Base-by-base conservation (phyloP, 2,113 vertebrate genomes). In the Ammospiza caudacuta region DNA sequence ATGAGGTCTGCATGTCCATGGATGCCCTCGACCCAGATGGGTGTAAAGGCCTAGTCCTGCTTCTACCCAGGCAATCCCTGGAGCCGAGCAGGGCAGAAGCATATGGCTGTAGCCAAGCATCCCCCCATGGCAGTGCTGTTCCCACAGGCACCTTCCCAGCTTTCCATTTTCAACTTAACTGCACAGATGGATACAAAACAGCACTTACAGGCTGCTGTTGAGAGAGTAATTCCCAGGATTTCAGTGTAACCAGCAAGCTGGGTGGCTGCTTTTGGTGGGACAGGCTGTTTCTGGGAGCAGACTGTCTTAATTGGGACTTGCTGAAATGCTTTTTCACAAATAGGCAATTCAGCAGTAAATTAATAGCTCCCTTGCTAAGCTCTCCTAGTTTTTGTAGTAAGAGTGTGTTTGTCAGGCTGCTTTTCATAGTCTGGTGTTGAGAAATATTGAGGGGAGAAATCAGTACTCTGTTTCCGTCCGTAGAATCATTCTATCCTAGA, bases 261-360 rank as follows among this genome's bases (percentile, higher is more conserved):
- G 44, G 61, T 18, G 23, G 57, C 62, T 78, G 12, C 25, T 75
- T 68, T 59, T 33, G 54, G 62, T 59, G 33, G 72, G 58, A 72
- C 35, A 43, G 79, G 66, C n/a, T 78, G 82, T 43, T 68, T 69
- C 59, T 57, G 82, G 46, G 74, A 61, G 69, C 85, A 51, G 66
- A 12, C 27, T 5, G 22, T 21, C 70, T 63, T 49, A 49, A 59
- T 35, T 67, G 52, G 57, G 72, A 79, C 87, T 75, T 29, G 47
- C 37, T 67, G 57, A 66, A 70, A 78, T 39, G 83, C 66, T 67
- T 79, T 67, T 75, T 67, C 72, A 63, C 80, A 83, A 96, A 49
- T 9, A 39, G 51, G 29, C 27, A 61, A 75, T 91, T 89, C 67
- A 66, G 66, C 12, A 3, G 75, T 19, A 28, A 51, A 19, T 47